Evolutionary conservation across 2,113 vertebrate species (phyloP), one percentile per base, ranked within the genome.

Genomic region (Peromyscus leucopus): DNA sequence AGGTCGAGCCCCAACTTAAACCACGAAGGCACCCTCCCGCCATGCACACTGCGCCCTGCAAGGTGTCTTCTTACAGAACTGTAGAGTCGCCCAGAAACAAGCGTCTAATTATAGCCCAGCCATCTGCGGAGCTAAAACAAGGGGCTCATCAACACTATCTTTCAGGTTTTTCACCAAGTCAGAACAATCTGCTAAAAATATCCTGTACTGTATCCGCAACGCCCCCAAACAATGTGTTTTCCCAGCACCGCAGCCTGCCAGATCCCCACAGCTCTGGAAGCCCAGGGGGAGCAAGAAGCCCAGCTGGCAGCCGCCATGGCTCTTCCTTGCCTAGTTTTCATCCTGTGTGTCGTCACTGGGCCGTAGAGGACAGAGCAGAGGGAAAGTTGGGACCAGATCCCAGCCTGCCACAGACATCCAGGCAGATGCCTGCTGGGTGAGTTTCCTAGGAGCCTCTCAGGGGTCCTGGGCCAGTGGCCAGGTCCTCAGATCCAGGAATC

Each of bases 151-250:
- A 97, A 96, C 92, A 61, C 93, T 96, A 96, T 51, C 91, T 94
- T 98, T 97, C 95, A 98, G 93, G 97, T 74, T 96, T 89, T 72
- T 91, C 97, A 97, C 36, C 95, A 96, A 93, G 63, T 97, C 96
- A 8, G 96, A 97, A 95, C 94, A 94, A 92, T 93, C 61, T 88
- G 90, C 87, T 95, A 98, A 95, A 98, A 98, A 98, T 97, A 96
- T 36, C 92, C 26, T 21, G 61, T 92, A 91, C 75, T 65, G 31
- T 86, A 72, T 97, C 86, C 46, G 78, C 95, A 94, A 67, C 80
- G 12, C 75, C 92, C 92, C 57, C 94, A 51, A 85, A 96, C 97
- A 97, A 92, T 51, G 96, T 97, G 97, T 93, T 95, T 85, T 84
- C 96, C 93, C 22, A 0, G 91, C 86, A 48, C 83, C 1, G 2